Evolutionary conservation across 2,888 invertebrate species (phyloP).

Genomic region (Limnephilus rhombicus): DNA sequence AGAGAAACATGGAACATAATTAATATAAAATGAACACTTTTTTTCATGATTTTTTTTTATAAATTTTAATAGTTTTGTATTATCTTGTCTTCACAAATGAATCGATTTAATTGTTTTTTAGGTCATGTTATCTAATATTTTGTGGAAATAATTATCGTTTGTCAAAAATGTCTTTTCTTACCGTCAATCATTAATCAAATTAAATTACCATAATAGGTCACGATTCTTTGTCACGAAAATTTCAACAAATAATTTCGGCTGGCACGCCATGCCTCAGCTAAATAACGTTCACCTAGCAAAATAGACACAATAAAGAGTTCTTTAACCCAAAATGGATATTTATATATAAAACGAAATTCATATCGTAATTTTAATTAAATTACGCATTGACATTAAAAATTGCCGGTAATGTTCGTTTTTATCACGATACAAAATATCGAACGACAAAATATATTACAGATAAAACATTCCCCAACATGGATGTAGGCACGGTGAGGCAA

Average conservation of each 20-base stretch:
- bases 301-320: not conserved
- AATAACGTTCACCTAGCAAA: not conserved
- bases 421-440: too few relatives aligned
- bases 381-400: too few relatives aligned
- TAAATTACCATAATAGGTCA: conserved; percentile 35
- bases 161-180: conserved; percentile 9
- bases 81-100: not conserved
- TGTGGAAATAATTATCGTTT: conserved; percentile 5
- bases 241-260: conserved; percentile 32
- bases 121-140: not conserved
- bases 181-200: conserved; percentile 33
- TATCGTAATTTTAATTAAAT: too few relatives aligned
- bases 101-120: not conserved
- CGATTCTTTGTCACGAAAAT: conserved; percentile 34
- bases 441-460: too few relatives aligned
- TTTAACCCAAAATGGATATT: not conserved
- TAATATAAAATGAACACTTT: too few relatives aligned
- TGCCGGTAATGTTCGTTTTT: too few relatives aligned
- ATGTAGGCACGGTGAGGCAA: too few relatives aligned
- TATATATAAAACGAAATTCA: not conserved
- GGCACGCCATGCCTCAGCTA: conserved; percentile 9
- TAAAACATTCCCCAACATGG: too few relatives aligned
- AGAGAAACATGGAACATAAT: too few relatives aligned
- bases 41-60: not conserved
- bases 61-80: too few relatives aligned